phyloP scores from a whole-genome alignment of 2,888 invertebrate genomes.

The Lithophane leautieri region DNA sequence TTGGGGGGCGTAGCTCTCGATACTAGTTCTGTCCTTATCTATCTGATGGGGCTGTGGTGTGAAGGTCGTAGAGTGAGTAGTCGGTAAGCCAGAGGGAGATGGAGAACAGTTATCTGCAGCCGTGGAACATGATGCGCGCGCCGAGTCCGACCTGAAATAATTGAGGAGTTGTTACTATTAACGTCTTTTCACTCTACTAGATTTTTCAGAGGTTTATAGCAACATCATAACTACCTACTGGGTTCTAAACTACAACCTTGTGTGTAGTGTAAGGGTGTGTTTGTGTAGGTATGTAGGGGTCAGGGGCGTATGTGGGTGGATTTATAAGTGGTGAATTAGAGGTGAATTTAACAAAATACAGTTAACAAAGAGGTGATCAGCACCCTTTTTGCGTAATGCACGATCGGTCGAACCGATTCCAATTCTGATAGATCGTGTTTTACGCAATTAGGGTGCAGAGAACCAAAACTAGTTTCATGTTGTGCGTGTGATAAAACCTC shows the following conservation, averaged over 20 bases:
- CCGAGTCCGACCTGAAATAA: slow-evolving; percentile 61
- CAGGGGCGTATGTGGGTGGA: neutral
- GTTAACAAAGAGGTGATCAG: neutral
- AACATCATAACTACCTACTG: neutral
- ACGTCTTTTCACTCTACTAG: neutral
- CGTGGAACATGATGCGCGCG: slow-evolving; percentile 71
- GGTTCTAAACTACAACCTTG: no score
- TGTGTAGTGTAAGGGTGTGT: neutral
- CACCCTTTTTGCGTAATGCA: no score
- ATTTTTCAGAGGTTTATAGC: neutral
- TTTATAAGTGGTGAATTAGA: no score
- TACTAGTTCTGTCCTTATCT: slow-evolving; percentile 60
- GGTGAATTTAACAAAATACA: neutral
- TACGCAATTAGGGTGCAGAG: no score
- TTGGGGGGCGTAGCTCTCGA: slow-evolving; percentile 46
- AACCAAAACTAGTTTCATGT: neutral
- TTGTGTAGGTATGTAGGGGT: no score
- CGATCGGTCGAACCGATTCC: no score
- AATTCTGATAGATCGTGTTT: no score
- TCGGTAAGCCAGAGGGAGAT: slow-evolving; percentile 51
- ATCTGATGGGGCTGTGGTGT: slow-evolving; percentile 43
- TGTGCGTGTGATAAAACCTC: neutral
- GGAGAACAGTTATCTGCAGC: slow-evolving; percentile 62
- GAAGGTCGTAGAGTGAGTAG: slow-evolving; percentile 44
- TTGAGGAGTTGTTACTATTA: neutral